Evolutionary conservation across 2,113 vertebrate genomes (phyloP).

Genomic region (Sylvietta virens): DNA sequence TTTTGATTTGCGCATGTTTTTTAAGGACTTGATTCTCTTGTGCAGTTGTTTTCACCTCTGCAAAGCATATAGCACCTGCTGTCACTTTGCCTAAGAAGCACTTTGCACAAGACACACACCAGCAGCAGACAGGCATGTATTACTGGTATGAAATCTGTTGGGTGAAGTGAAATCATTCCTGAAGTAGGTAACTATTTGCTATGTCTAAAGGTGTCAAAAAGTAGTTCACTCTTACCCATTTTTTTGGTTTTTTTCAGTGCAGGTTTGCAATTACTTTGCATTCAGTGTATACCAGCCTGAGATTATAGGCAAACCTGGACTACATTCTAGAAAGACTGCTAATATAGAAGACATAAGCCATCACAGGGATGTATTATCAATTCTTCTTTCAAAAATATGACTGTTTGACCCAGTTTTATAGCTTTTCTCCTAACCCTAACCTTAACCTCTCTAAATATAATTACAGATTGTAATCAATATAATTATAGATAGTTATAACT

Average conservation of each 20-base stretch:
- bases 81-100: background rate
- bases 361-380: background rate
- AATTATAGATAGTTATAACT: background rate
- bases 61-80: background rate
- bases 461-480: background rate
- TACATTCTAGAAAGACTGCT: background rate
- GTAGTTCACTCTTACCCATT: rapidly evolving
- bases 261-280: background rate
- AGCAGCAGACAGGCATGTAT: background rate
- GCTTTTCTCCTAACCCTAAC: background rate
- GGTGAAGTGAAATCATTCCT: background rate
- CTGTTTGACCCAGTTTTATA: background rate
- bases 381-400: background rate
- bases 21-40: background rate
- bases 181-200: background rate
- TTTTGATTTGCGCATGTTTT: background rate
- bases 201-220: background rate
- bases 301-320: background rate
- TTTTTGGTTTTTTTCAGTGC: background rate
- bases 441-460: background rate
- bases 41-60: background rate
- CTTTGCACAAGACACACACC: background rate
- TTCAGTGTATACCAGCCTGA: background rate
- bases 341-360: background rate
- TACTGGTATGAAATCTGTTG: background rate